phyloP scores from a whole-genome alignment of 2,888 invertebrate species.

The Cheilosia vernalis region DNA sequence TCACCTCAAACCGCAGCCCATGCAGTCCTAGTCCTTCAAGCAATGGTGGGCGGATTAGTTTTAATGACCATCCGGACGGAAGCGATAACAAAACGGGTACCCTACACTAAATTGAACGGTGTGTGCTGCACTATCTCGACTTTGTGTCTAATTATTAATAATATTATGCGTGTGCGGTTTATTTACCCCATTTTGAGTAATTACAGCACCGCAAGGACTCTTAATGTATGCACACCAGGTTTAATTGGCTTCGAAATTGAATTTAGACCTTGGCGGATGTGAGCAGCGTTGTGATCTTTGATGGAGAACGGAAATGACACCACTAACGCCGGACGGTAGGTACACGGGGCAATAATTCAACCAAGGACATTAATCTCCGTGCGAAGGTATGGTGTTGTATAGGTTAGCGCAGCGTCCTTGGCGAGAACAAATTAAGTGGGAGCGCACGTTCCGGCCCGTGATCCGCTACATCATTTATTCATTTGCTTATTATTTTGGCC shows the following conservation, averaged over 20 bases:
- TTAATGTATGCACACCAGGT: conserved; percentile 21
- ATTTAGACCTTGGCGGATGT: conserved; percentile 15
- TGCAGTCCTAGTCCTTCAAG: background rate
- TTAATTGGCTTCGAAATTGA: conserved; percentile 57
- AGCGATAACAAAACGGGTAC: conserved; percentile 43
- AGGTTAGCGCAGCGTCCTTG: conserved; percentile 51
- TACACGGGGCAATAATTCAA: conserved; percentile 18
- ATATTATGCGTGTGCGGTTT: conserved; percentile 59
- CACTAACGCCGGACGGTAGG: conserved; percentile 13
- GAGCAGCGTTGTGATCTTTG: conserved; percentile 14
- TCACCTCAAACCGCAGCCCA: conserved; percentile 34
- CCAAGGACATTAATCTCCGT: conserved; percentile 46
- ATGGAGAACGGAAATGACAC: conserved; percentile 47
- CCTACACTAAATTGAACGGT: conserved; percentile 20
- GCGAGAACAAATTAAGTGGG: conserved; percentile 63
- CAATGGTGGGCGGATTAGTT: conserved; percentile 6
- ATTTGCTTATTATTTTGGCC: conserved; percentile 18
- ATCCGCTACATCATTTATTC: conserved; percentile 21
- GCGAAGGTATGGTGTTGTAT: conserved; percentile 4
- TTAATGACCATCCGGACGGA: conserved; percentile 36
- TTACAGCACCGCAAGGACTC: conserved; percentile 59
- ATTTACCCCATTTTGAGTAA: conserved; percentile 56
- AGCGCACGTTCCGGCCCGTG: conserved; percentile 60
- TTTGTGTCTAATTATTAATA: conserved; percentile 54
- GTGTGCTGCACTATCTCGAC: conserved; percentile 21